These are phyloP conservation scores for Nudaria mundana DNA, from an alignment of 2,888 invertebrate species.

Conservation along the genomic window DNA sequence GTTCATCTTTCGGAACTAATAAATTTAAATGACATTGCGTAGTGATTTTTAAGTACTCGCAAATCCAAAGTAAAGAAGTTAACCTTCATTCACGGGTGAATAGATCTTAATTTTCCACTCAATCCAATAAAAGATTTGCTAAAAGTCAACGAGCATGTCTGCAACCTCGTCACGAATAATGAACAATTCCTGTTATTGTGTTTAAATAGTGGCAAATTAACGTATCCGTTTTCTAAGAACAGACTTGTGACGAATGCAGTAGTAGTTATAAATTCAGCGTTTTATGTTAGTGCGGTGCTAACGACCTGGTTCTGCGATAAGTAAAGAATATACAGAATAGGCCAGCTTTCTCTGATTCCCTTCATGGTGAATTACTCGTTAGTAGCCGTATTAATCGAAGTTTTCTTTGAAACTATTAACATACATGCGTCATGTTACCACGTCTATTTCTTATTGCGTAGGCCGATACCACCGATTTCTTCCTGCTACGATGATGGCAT, in stretches of 20 bases:
- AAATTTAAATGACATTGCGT: background rate
- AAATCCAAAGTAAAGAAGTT: background rate
- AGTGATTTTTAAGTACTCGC: background rate
- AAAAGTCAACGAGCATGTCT: conserved; percentile 22
- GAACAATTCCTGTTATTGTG: conserved; percentile 31
- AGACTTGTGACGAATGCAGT: conserved; percentile 23
- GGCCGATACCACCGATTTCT: too few relatives aligned
- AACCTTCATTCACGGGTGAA: conserved; percentile 22
- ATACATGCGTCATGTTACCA: too few relatives aligned
- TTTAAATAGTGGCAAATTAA: conserved; percentile 38
- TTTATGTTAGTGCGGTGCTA: conserved; percentile 22
- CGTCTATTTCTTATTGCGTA: too few relatives aligned
- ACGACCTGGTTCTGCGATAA: conserved; percentile 10
- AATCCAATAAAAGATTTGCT: conserved; percentile 21
- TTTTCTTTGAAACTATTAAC: conserved; percentile 5
- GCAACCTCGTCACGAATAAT: conserved; percentile 24
- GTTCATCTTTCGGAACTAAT: background rate
- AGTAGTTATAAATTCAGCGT: conserved; percentile 9
- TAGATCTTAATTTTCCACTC: conserved; percentile 14
- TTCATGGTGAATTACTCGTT: conserved; percentile 7
- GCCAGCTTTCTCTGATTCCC: conserved; percentile 8
- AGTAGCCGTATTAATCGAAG: conserved; percentile 1
- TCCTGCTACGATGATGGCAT: too few relatives aligned
- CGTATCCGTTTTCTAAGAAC: conserved; percentile 38
- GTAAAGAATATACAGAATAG: conserved; percentile 17